Base-by-base conservation (phyloP, 2,113 vertebrate genomes). In the Colaptes auratus region DNA sequence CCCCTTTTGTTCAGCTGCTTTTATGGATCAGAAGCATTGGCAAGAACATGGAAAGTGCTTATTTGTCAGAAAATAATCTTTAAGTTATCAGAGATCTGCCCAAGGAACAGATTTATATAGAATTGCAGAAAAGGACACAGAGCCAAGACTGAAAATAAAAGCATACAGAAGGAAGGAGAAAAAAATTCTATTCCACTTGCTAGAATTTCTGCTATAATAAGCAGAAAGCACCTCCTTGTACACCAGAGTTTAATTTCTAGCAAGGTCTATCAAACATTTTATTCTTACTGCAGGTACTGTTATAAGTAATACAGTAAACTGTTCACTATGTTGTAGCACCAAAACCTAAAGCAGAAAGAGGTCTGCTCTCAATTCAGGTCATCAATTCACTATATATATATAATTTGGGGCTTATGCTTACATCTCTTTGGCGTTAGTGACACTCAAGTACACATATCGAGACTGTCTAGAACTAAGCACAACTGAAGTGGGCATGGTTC, bases 11-110 rank as follows among this genome's bases (percentile, higher is more conserved):
- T 93, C 36, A 70, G 35, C 48, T 90, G 84, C 33, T 71, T 88
- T 92, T 59, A 86, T 42, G 59, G 36, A 86, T 92, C 73, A 69
- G 74, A 85, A 83, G 33, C 55, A 79, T 65, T 59, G 48, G 24
- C 76, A 93, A 80, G 64, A 89, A 92, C 75, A 67, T 8, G 2
- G 71, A 63, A 89, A 93, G 83, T 16, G 55, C 31, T 91, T 89
- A 92, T 93, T 95, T 90, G 46, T 75, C 80, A 88, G 52, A 83
- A 95, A 92, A 91, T 94, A 86, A 93, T 92, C 60, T 92, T 86
- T 36, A 82, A 27, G 17, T 48, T 93, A 87, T 88, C 80, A 65
- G 64, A 76, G 86, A 92, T 39, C 78, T 83, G 53, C 50, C 69
- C 65, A 81, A 71, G 63, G 14, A 82, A 88, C 35, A 87, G 39